These are phyloP conservation scores for Zosterops hypoxanthus DNA, from an alignment of 2,113 vertebrate species.

Conservation along the genomic window DNA sequence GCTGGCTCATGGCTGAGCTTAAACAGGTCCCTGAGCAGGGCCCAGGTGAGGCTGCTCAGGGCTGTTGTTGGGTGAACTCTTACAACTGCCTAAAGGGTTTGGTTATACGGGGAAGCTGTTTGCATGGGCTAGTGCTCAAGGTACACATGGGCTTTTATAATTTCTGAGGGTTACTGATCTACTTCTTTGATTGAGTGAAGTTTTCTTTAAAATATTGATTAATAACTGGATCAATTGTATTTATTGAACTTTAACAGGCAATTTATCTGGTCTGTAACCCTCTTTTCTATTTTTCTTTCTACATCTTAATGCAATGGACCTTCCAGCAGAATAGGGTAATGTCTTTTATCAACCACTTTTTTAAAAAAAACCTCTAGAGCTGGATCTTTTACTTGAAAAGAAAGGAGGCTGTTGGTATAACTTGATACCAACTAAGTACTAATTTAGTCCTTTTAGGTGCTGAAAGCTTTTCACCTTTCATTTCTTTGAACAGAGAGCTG, in stretches of 20 bases:
- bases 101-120: accelerated
- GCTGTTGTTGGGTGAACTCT: accelerated
- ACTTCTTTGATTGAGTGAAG: accelerated
- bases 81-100: accelerated
- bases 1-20: accelerated
- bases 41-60: neutral
- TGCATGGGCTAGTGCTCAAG: accelerated
- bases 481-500: neutral
- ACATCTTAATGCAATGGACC: accelerated
- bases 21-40: neutral
- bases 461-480: neutral
- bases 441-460: accelerated
- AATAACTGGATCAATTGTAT: accelerated
- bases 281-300: neutral
- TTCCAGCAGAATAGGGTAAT: accelerated
- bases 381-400: neutral
- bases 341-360: accelerated
- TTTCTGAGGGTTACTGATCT: accelerated
- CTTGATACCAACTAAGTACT: accelerated
- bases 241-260: accelerated
- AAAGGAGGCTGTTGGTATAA: accelerated
- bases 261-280: accelerated
- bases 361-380: accelerated
- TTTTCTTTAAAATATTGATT: neutral
- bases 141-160: accelerated